phyloP scores from a whole-genome alignment of 1,140 invertebrate species.

The Diorhabda sublineata region DNA sequence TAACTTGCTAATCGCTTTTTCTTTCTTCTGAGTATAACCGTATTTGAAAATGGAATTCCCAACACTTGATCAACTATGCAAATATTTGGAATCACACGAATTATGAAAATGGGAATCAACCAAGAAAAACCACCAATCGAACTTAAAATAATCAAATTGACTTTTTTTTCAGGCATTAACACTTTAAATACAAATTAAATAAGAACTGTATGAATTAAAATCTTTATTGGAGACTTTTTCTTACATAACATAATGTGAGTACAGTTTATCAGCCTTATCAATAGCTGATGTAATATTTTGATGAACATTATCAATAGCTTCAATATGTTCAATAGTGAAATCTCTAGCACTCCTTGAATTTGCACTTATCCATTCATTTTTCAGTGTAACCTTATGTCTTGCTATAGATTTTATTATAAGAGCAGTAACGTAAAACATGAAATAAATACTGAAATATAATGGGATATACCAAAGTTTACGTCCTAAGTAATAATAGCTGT shows the following conservation, averaged over 20 bases:
- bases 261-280: constrained; percentile 33
- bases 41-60: too few relatives aligned
- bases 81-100: too few relatives aligned
- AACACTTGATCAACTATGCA: too few relatives aligned
- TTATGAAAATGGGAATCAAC: too few relatives aligned
- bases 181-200: too few relatives aligned
- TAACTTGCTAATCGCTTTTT: too few relatives aligned
- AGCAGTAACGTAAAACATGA: constrained; percentile 73
- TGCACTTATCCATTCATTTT: constrained; percentile 35
- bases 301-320: constrained; percentile 32
- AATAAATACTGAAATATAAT: constrained; percentile 79
- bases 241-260: constrained; percentile 35
- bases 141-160: too few relatives aligned
- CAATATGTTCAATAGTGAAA: constrained; percentile 23
- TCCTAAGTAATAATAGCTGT: constrained; percentile 77
- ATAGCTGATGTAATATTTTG: constrained; percentile 35
- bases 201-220: too few relatives aligned
- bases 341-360: constrained; percentile 24
- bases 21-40: too few relatives aligned
- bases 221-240: not conserved
- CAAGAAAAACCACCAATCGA: too few relatives aligned
- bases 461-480: constrained; percentile 79
- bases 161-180: too few relatives aligned
- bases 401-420: constrained; percentile 74
- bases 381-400: constrained; percentile 63